These are phyloP conservation scores for Cosmopolites sordidus DNA, from an alignment of 2,888 invertebrate genomes.

Conservation along the genomic window DNA sequence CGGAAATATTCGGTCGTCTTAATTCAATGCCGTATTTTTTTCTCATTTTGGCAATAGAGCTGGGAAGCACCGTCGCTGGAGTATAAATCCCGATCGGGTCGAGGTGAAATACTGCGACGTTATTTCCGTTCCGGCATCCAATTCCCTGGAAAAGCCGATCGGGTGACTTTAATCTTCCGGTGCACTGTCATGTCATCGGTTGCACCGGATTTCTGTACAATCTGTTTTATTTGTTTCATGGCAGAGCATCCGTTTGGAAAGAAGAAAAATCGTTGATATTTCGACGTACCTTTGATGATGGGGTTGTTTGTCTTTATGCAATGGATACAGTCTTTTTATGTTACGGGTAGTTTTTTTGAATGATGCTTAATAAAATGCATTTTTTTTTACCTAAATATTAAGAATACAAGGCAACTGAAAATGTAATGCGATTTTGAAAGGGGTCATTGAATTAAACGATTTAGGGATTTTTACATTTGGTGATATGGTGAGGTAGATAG, in stretches of 20 bases:
- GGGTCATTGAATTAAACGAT: too few species aligned
- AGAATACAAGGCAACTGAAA: too few species aligned
- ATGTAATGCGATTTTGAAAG: too few species aligned
- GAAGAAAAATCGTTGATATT: too few species aligned
- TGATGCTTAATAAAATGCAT: too few species aligned
- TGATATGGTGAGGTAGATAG: too few species aligned
- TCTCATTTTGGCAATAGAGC: conserved; percentile 20
- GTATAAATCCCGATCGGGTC: conserved; percentile 36
- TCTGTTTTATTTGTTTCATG: conserved; percentile 36
- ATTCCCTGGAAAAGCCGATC: conserved; percentile 41
- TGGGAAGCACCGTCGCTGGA: conserved; percentile 26
- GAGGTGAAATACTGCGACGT: conserved; percentile 35
- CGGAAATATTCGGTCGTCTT: conserved; percentile 26
- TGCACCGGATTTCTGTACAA: conserved; percentile 36
- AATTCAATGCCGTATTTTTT: conserved; percentile 27
- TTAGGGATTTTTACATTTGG: too few species aligned
- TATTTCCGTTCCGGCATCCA: conserved; percentile 41
- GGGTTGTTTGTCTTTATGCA: too few species aligned
- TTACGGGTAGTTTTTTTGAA: too few species aligned
- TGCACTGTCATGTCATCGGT: conserved; percentile 41
- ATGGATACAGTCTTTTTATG: too few species aligned
- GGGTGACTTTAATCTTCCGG: conserved; percentile 42
- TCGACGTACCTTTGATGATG: too few species aligned
- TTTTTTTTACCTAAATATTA: too few species aligned
- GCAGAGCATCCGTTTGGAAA: conserved; percentile 14